Percentiles rank a stretch among this genome's conserved stretches.
These are phyloP conservation scores for Masnerella sp. DNA, from an alignment of 2,888 invertebrate species.

Conservation along the genomic window DNA sequence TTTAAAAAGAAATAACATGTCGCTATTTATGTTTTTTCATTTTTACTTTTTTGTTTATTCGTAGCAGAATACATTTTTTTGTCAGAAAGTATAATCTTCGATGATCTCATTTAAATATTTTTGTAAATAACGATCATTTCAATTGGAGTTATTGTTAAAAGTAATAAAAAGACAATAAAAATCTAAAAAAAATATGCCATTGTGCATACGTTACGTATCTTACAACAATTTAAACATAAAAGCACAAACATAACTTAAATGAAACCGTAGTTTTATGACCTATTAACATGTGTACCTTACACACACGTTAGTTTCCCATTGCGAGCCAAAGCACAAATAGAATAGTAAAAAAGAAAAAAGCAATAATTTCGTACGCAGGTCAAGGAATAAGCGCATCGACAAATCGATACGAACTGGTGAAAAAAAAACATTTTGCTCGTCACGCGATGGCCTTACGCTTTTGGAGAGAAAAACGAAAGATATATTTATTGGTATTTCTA, in stretches of 20 bases:
- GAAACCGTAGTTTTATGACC: conserved; percentile 47
- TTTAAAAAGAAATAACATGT: too few species aligned
- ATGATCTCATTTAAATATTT: too few species aligned
- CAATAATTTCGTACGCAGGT: conserved; percentile 59
- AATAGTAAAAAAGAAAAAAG: conserved; percentile 47
- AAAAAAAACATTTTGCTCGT: conserved; percentile 48
- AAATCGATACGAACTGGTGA: conserved; percentile 45
- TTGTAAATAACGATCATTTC: too few species aligned
- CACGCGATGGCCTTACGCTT: conserved; percentile 53
- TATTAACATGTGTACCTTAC: conserved; percentile 43
- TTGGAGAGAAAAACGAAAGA: conserved; percentile 34
- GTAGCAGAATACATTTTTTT: too few species aligned
- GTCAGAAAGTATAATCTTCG: too few species aligned
- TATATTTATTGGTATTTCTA: conserved; percentile 21
- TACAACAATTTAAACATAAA: conserved; percentile 27
- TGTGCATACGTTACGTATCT: conserved; percentile 24
- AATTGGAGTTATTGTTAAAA: conserved; percentile 22
- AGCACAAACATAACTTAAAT: conserved; percentile 27
- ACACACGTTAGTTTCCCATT: conserved; percentile 28
- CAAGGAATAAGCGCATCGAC: conserved; percentile 54
- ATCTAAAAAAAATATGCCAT: conserved; percentile 19
- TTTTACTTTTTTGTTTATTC: too few species aligned
- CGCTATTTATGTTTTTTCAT: too few species aligned
- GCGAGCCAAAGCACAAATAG: conserved; percentile 42
- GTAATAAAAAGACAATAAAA: conserved; percentile 36